phyloP scores from a whole-genome alignment of 2,888 invertebrate species.

The Pterostichus niger region DNA sequence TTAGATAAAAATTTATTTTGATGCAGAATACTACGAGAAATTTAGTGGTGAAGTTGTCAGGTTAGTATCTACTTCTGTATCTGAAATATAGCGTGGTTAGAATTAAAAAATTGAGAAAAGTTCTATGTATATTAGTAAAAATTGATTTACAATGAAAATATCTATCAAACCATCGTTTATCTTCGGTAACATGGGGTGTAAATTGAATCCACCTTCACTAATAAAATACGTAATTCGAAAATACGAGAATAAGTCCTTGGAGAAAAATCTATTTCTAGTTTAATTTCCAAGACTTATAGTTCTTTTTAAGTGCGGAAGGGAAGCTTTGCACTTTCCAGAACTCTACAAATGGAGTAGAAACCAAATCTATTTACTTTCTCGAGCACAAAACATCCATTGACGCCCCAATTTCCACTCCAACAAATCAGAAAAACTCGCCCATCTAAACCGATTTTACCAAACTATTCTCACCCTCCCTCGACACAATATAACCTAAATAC shows the following conservation, averaged over 20 bases:
- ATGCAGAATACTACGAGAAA: too few species aligned
- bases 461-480: conserved; percentile 25
- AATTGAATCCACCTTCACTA: background rate
- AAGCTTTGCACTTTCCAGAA: conserved; percentile 34
- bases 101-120: too few species aligned
- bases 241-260: background rate
- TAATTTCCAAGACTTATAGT: conserved; percentile 37
- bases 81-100: too few species aligned
- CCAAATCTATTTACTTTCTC: conserved; percentile 56
- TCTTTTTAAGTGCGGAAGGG: conserved; percentile 14
- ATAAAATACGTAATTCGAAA: background rate
- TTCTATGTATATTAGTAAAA: too few species aligned
- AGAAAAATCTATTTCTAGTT: conserved; percentile 48
- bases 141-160: too few species aligned
- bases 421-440: conserved; percentile 47
- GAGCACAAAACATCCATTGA: conserved; percentile 50
- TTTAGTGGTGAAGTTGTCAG: too few species aligned
- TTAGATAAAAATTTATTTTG: too few species aligned
- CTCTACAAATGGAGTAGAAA: conserved; percentile 51
- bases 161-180: too few species aligned
- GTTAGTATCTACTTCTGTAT: too few species aligned
- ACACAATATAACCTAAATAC: conserved; percentile 11
- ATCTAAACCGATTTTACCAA: conserved; percentile 35
- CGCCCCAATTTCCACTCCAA: conserved; percentile 54
- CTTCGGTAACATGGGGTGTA: background rate